phyloP scores from a whole-genome alignment of 2,888 invertebrate genomes.

The Lepidochrysops patricia region DNA sequence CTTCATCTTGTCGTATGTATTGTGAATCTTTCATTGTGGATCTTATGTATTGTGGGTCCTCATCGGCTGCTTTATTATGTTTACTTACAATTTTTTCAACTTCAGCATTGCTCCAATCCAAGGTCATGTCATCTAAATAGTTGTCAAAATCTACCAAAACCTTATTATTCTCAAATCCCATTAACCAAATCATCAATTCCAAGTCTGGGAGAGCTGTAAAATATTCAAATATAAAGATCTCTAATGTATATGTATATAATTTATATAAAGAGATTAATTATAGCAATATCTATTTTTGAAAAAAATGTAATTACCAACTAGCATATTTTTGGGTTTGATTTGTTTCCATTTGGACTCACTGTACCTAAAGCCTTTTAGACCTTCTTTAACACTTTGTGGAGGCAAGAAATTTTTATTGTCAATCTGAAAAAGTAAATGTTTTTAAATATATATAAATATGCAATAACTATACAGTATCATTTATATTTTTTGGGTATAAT shows the following conservation, averaged over 20 bases:
- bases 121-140: slow-evolving; percentile 91
- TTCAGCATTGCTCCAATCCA: slow-evolving; percentile 90
- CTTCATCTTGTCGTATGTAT: background rate
- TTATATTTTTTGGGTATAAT: too few relatives aligned
- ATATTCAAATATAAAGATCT: background rate
- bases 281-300: too few relatives aligned
- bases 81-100: slow-evolving; percentile 48
- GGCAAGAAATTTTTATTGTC: slow-evolving; percentile 85
- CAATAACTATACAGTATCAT: background rate
- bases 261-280: too few relatives aligned
- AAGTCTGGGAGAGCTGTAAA: background rate
- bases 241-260: too few relatives aligned
- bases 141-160: slow-evolving; percentile 97
- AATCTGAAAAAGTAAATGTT: slow-evolving; percentile 73
- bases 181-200: slow-evolving; percentile 17
- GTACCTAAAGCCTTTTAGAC: slow-evolving; percentile 83
- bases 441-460: background rate
- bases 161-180: slow-evolving; percentile 82
- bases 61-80: background rate
- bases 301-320: slow-evolving; percentile 39
- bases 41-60: too few relatives aligned
- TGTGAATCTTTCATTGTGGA: background rate
- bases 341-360: slow-evolving; percentile 85
- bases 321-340: slow-evolving; percentile 43
- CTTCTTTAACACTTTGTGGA: slow-evolving; percentile 78